Evolutionary conservation across 2,888 invertebrate genomes (phyloP), one percentile per base, ranked within the genome.

Genomic region (Hirudinaria manillensis): DNA sequence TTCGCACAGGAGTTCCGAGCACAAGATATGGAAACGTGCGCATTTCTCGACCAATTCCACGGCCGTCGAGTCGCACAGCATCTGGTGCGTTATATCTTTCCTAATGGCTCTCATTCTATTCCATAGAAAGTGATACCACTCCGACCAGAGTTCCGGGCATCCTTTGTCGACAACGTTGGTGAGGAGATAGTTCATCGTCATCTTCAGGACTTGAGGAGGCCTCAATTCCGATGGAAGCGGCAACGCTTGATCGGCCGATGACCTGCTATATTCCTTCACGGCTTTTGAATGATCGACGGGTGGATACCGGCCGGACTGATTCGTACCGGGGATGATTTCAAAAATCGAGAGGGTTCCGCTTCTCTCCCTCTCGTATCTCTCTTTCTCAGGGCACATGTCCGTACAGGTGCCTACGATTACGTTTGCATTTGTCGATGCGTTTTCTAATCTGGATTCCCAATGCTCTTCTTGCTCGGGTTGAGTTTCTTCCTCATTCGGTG

Each of bases 331-430:
- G 16, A 83, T 66, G 34, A 83, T 81, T 80, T 87, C 87, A 78
- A 83, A 87, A 7, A 80, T 55, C 76, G 68, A 68, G 10, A 68
- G 68, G 51, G 84, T 79, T 55, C 86, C 82, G 77, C 85, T 84
- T 32, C 84, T 84, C 75, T 86, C 84, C 24, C 88, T 80, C 77
- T 85, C 84, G 77, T 94, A 88, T 45, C 97, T 87, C 83, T 98
- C 97, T 83, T 93, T 95, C 85, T 98, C 97, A 0, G 97, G 95
- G 82, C 98, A 98, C 97, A 98, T 97, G 83, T 98, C 97, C 0
- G 90, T 91, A 83, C 97, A 98, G 0, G 91, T 91, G 21, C 96
- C 97, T 7, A 2, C 16, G 10, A 45, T 45, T 16, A 45, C 16
- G 45, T 7, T 45, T 36, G 36, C 36, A 36, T 36, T 10, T 36